Base-by-base conservation (phyloP, 2,888 invertebrate genomes). In the Drosophila cognata region DNA sequence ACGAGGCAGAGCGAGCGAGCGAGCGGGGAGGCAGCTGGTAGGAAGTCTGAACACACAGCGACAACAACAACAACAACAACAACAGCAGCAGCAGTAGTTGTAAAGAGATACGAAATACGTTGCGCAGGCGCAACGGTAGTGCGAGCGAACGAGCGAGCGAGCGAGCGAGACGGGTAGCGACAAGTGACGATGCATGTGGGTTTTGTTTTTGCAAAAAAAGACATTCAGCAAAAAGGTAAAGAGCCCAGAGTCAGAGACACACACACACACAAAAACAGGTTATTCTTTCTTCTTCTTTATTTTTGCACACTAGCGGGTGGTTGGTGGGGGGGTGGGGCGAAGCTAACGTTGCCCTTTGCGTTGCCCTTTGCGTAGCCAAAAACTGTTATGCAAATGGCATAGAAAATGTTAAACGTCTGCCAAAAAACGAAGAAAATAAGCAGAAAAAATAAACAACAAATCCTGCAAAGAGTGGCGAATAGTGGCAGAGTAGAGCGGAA, bases 1-100 rank as follows among this genome's bases (percentile, higher is more conserved):
- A 46, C n/a, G 13, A n/a, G 33, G 50, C 46, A 35, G 43, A 48
- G 43, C 48, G 35, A 35, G 4, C 8, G 38, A 38, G 0, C 46
- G 46, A 25, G 46, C 46, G 46, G 78, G 71, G 85, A 78, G 86
- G 84, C 87, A 88, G 87, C 87, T 87, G 89, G 76, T 88, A 81
- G 90, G 86, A 84, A 85, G 90, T 87, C 80, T 79, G 71, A 72
- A 73, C 79, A 83, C 78, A 71, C 72, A 74, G 66, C 56, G 62
- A 50, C 55, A 29, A 66, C 51, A 61, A 58, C 51, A 69, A 68
- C 51, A 57, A 6, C 43, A 41, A 11, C 10, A 51, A 28, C 25
- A 48, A 38, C n/a, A 59, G 36, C 38, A 41, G 60, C 43, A 46
- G 25, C 25, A 48, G 46, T 18, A 50, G 18, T 28, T 18, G 50